Evolutionary conservation across 2,113 vertebrate genomes (phyloP), one percentile per base, ranked within the genome.

Genomic region (Chelonoidis abingdonii): DNA sequence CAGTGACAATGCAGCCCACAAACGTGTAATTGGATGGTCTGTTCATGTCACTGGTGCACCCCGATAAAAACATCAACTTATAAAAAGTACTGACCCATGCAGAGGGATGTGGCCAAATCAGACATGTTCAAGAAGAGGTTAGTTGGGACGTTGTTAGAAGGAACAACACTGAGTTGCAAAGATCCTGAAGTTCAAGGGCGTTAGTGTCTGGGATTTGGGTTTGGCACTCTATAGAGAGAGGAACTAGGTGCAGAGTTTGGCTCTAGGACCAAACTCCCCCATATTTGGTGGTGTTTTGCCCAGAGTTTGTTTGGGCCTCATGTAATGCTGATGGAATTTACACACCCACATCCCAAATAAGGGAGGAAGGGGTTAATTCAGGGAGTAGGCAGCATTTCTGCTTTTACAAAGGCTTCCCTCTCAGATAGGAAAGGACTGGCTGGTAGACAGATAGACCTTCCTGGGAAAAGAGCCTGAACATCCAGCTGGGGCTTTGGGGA

Each of bases 11-110:
- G 5, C 80, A 8, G 8, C 59, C 91, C 62, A 83, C 41, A 44
- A 89, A 8, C 2, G 5, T 8, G 49, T 89, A 96, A 88, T 59
- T 80, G 12, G 2, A 88, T 69, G 41, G 27, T 84, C 54, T 87
- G 22, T 87, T 91, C 5, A 22, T 52, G 35, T 49, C 86, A 82
- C 5, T 44, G 81, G 35, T 69, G 17, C 35, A n/a, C 17, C 35
- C 14, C 24, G 84, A 94, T 93, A 56, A 88, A 92, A 89, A 91
- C 13, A 31, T 2, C 7, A 84, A 72, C 19, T 79, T 88, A 62
- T 10, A 72, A 88, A 93, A 88, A n/a, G 53, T 31, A 87, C 2
- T 44, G 62, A 87, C 9, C 41, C 49, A 87, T 19, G 35, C 65
- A 3, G 4, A 89, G 12, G 35, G 12, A 94, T 56, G 89, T 62